Evolutionary conservation across 2,797 vertebrate genomes (phyloP), one percentile per base, ranked within the genome.

Genomic region (Galagoides demidoff): DNA sequence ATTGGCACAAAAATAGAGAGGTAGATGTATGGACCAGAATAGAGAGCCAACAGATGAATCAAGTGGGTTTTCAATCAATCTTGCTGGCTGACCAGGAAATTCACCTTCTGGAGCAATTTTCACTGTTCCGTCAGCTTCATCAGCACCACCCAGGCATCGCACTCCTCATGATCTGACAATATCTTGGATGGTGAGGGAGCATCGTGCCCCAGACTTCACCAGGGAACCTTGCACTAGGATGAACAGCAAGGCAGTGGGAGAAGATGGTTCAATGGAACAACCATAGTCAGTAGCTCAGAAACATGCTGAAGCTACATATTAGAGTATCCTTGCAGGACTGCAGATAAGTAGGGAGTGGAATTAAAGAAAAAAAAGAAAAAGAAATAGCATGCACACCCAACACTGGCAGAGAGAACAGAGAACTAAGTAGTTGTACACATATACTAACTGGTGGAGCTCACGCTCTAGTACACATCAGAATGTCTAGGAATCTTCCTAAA

Each of bases 401-500:
- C 83, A 89, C 7, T 59, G 64, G 52, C 61, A 89, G 57, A 83
- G 29, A 85, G 63, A 90, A 87, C 57, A 92, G 25, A 92, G 52
- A 77, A 57, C 37, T 39, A 27, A 52, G 8, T 39, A 73, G 5
- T 8, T 86, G 14, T 31, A 31, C 0, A 29, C 71, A 66, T 45
- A 29, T 23, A 78, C 73, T 78, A 43, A 66, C 43, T 49, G 7
- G 13, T 57, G 31, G 19, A 63, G 25, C 22, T 64, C 3, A 66
- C 86, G n/a, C 31, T 52, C 25, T 45, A 37, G 23, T 27, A 1
- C 68, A 13, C 23, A 31, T 81, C 14, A 76, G 17, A 92, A 84
- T 81, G 64, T 1, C 61, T 34, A 83, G 63, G 27, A 9, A 74
- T n/a, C 6, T 29, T 83, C 52, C 71, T 68, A 63, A 55, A 82